These are phyloP conservation scores for Caenorhabditis sinica DNA, from an alignment of 2,888 invertebrate species.

Conservation along the genomic window DNA sequence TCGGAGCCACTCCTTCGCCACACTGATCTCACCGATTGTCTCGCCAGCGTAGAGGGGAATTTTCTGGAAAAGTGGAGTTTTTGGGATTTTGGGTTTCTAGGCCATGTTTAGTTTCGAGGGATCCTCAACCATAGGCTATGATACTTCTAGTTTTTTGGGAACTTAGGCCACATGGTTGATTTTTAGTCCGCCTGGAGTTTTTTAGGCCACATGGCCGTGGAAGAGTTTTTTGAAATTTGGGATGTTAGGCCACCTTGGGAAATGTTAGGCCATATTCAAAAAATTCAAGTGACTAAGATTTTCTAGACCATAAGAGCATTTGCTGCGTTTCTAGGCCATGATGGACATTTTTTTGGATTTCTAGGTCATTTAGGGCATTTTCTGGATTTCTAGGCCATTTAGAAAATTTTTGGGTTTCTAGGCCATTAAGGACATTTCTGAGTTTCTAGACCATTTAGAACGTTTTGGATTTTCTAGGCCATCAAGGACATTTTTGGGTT, in stretches of 20 bases:
- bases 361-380: too few relatives aligned
- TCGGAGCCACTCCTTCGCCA: slow-evolving; percentile 50
- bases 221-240: too few relatives aligned
- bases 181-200: too few relatives aligned
- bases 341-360: too few relatives aligned
- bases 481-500: too few relatives aligned
- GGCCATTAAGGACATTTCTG: background rate
- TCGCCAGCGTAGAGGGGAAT: slow-evolving; percentile 58
- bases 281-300: too few relatives aligned
- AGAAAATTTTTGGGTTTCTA: background rate
- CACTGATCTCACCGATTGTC: slow-evolving; percentile 55
- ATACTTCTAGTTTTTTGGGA: too few relatives aligned
- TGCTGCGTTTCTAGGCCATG: too few relatives aligned
- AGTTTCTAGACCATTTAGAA: background rate
- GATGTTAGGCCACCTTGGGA: background rate
- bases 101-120: too few relatives aligned
- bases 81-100: background rate
- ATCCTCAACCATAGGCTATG: too few relatives aligned
- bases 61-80: slow-evolving; percentile 36
- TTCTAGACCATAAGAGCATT: too few relatives aligned
- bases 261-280: background rate
- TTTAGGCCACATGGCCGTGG: slow-evolving; percentile 8
- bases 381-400: too few relatives aligned
- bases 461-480: background rate
- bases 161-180: background rate